Conservation (phyloP, 2,888 invertebrate genomes). For the Gymnocheta viridis region DNA sequence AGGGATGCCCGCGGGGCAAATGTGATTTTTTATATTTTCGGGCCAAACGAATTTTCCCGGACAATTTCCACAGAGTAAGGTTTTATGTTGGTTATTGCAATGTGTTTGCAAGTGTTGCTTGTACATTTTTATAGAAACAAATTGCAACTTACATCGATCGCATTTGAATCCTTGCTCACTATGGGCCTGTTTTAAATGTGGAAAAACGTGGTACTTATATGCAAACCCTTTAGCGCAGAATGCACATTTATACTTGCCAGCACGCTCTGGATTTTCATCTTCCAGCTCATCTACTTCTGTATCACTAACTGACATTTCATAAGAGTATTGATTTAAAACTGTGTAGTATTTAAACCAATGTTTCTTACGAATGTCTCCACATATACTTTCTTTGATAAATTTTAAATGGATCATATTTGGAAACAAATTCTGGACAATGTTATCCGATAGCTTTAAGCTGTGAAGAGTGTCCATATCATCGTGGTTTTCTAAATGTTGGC, state of each 20-base stretch:
- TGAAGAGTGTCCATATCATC: conserved; percentile 63
- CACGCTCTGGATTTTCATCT: background rate
- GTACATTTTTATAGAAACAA: conserved; percentile 83
- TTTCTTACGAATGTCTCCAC: conserved; percentile 71
- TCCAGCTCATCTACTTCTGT: conserved; percentile 77
- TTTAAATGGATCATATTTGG: conserved; percentile 66
- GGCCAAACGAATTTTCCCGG: conserved; percentile 76
- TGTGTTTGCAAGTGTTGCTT: conserved; percentile 83
- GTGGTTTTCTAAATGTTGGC: conserved; percentile 75
- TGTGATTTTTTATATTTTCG: conserved; percentile 72
- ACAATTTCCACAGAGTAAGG: conserved; percentile 76
- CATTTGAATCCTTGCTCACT: conserved; percentile 83
- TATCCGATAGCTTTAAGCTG: conserved; percentile 68
- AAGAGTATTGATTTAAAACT: conserved; percentile 77
- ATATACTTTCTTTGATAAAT: conserved; percentile 71
- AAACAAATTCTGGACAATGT: conserved; percentile 72
- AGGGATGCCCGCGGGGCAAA: conserved; percentile 69
- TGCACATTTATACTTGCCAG: conserved; percentile 73
- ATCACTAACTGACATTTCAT: conserved; percentile 79
- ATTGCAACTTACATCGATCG: conserved; percentile 83
- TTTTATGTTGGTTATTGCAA: conserved; percentile 76
- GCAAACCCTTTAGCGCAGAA: conserved; percentile 74
- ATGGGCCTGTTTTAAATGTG: conserved; percentile 77
- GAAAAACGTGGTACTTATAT: conserved; percentile 75
- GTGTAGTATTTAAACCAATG: conserved; percentile 75